Conservation (phyloP, 2,888 invertebrate genomes). For the Augochlorella aurata region DNA sequence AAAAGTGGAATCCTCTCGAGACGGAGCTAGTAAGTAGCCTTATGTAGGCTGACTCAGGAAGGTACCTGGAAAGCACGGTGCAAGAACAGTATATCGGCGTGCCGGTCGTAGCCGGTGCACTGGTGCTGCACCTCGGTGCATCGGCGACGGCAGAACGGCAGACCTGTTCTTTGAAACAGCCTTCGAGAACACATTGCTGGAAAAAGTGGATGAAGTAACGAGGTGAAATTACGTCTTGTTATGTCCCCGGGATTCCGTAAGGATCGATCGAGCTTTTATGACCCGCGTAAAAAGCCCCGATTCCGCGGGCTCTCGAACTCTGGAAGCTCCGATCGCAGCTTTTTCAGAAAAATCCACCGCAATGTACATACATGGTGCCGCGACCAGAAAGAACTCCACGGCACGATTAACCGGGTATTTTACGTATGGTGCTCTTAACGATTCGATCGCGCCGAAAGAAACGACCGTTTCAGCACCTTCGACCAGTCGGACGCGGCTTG, state of each 20-base stretch:
- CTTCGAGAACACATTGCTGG: slow-evolving; percentile 34
- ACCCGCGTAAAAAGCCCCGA: slow-evolving; percentile 40
- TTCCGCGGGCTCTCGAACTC: slow-evolving; percentile 23
- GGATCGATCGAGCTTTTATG: slow-evolving; percentile 55
- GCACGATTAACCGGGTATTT: not conserved
- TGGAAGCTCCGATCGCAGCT: slow-evolving; percentile 14
- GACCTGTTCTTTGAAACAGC: slow-evolving; percentile 45
- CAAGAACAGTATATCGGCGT: slow-evolving; percentile 70
- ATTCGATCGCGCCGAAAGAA: slow-evolving; percentile 1
- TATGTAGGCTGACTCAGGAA: slow-evolving; percentile 77
- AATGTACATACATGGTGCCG: slow-evolving; percentile 5
- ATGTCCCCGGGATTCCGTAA: slow-evolving; percentile 54
- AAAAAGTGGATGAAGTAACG: slow-evolving; percentile 58
- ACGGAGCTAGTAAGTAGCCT: slow-evolving; percentile 73
- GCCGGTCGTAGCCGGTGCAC: slow-evolving; percentile 47
- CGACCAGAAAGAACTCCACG: slow-evolving; percentile 1
- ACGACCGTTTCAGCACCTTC: not conserved
- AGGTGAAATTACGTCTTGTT: slow-evolving; percentile 56
- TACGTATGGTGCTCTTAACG: not conserved
- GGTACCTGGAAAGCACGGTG: slow-evolving; percentile 74
- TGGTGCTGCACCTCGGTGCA: slow-evolving; percentile 45
- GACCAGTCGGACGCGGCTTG: not conserved
- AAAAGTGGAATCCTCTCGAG: slow-evolving; percentile 75
- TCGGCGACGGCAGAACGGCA: slow-evolving; percentile 33
- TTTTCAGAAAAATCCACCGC: slow-evolving; percentile 3